A percentile compares a stretch with the other conserved stretches of the same genome.
These are phyloP conservation scores for Rhagophthalmus giganteus DNA, from an alignment of 2,888 invertebrate genomes.

Conservation along the genomic window DNA sequence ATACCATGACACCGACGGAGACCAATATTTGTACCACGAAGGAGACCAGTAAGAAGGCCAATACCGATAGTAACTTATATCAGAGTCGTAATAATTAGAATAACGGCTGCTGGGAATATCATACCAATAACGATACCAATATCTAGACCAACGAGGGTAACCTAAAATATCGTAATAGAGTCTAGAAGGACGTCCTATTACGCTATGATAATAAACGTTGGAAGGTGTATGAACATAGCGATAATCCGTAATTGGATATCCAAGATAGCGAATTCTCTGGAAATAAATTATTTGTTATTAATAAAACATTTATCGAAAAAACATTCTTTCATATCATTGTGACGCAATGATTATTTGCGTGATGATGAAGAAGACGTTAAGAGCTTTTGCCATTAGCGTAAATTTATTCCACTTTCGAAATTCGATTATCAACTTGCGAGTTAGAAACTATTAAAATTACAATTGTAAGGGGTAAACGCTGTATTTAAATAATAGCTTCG, in stretches of 20 bases:
- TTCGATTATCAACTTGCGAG: too few relatives aligned
- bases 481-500: background rate
- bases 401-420: background rate
- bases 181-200: slow-evolving; percentile 30
- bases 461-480: background rate
- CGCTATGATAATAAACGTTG: slow-evolving; percentile 20
- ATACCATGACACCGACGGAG: slow-evolving; percentile 11
- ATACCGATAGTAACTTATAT: slow-evolving; percentile 28
- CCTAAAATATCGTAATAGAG: slow-evolving; percentile 25
- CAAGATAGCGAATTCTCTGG: slow-evolving; percentile 51
- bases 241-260: slow-evolving; percentile 41
- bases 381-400: background rate
- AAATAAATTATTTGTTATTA: slow-evolving; percentile 37
- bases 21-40: slow-evolving; percentile 5
- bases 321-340: too few relatives aligned
- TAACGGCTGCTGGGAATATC: slow-evolving; percentile 20
- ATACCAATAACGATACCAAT: slow-evolving; percentile 28
- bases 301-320: too few relatives aligned
- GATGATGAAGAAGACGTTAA: background rate
- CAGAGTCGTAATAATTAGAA: slow-evolving; percentile 14
- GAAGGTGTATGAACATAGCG: slow-evolving; percentile 20
- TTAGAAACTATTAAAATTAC: background rate
- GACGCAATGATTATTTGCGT: background rate
- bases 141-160: slow-evolving; percentile 23
- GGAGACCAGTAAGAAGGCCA: slow-evolving; percentile 20